Evolutionary conservation across 2,797 vertebrate species (phyloP).

Genomic region (Helostoma temminkii): DNA sequence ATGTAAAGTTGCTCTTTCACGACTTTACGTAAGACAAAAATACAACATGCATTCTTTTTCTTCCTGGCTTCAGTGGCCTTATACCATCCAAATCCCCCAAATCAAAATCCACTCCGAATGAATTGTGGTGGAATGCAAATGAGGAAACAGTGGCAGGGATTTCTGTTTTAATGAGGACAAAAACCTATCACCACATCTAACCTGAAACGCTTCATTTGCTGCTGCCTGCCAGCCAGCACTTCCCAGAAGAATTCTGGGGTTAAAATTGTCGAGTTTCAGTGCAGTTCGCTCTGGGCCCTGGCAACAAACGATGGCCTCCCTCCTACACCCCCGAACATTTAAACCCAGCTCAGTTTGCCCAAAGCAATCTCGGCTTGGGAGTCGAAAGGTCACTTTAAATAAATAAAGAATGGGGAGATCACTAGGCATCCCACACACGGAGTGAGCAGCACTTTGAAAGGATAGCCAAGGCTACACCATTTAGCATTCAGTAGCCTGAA

Average conservation of each 20-base stretch:
- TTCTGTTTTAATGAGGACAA: slow-evolving; percentile 88
- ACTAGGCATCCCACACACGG: slow-evolving; percentile 79
- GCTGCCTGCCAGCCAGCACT: slow-evolving; percentile 66
- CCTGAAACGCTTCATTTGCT: slow-evolving; percentile 83
- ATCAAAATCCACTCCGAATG: slow-evolving; percentile 77
- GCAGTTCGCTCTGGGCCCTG: slow-evolving; percentile 69
- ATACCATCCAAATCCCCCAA: slow-evolving; percentile 73
- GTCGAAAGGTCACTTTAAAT: slow-evolving; percentile 84
- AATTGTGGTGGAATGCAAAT: slow-evolving; percentile 82
- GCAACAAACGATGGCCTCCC: slow-evolving; percentile 74
- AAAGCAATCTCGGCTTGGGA: slow-evolving; percentile 71
- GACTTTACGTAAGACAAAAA: slow-evolving; percentile 61
- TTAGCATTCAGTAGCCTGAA: slow-evolving; percentile 79
- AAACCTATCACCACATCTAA: slow-evolving; percentile 84
- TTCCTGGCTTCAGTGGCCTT: slow-evolving; percentile 70
- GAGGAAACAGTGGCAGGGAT: slow-evolving; percentile 79
- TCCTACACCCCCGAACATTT: slow-evolving; percentile 78
- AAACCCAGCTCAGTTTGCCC: slow-evolving; percentile 80
- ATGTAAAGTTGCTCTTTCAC: slow-evolving; percentile 67
- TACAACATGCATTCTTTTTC: slow-evolving; percentile 58
- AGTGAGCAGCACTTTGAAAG: slow-evolving; percentile 72
- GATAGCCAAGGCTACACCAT: slow-evolving; percentile 74
- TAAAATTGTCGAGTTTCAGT: slow-evolving; percentile 66
- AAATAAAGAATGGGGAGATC: slow-evolving; percentile 82
- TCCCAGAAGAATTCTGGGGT: slow-evolving; percentile 72